Evolutionary conservation across 2,797 vertebrate species (phyloP).

Genomic region (Rhabdomys pumilio): DNA sequence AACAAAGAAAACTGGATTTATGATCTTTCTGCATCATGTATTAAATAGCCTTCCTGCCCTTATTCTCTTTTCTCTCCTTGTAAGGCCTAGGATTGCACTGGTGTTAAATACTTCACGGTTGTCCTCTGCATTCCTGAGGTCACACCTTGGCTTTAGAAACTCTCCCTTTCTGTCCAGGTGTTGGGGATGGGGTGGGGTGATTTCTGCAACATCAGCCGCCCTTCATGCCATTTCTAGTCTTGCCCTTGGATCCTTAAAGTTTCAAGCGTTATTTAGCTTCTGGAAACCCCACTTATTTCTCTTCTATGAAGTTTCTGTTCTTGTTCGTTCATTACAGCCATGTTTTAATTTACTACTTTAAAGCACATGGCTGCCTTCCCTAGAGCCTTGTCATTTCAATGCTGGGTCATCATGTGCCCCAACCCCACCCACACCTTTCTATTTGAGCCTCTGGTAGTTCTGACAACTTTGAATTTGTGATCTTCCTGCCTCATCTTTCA

Average conservation of each 20-base stretch:
- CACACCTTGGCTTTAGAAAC: neutral
- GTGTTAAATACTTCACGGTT: neutral
- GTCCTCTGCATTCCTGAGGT: neutral
- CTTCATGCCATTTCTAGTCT: neutral
- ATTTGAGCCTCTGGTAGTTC: neutral
- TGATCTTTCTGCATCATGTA: neutral
- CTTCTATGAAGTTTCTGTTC: neutral
- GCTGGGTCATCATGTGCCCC: neutral
- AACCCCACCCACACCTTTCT: too few species aligned
- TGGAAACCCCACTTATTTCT: neutral
- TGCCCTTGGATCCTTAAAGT: neutral
- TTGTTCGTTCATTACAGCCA: neutral
- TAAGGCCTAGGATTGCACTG: neutral
- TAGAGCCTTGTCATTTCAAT: neutral
- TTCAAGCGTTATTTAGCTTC: neutral
- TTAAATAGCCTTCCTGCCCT: neutral
- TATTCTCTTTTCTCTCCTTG: neutral
- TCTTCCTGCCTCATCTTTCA: neutral
- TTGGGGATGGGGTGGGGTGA: too few species aligned
- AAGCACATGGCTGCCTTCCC: neutral
- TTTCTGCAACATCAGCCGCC: neutral
- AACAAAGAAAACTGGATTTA: neutral
- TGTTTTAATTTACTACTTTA: neutral
- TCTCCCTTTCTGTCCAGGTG: neutral
- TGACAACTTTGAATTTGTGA: neutral